A percentile compares a stretch with the other conserved stretches of the same genome.
These are phyloP conservation scores for Mormyrus proboscirostris DNA, from an alignment of 2,797 vertebrate genomes.

Conservation along the genomic window DNA sequence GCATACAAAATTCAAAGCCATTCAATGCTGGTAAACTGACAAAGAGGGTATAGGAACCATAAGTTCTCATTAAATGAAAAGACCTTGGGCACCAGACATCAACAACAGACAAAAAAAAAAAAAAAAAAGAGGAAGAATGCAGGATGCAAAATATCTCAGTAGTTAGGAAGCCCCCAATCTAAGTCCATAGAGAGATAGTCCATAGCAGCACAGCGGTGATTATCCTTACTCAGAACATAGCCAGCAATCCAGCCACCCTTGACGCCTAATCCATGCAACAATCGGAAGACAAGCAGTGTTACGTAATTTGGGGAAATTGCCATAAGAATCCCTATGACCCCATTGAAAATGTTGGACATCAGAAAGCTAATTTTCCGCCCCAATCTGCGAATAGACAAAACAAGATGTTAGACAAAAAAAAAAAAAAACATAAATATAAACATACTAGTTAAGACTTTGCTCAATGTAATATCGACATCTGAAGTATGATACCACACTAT, in stretches of 20 bases:
- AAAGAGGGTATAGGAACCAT: not conserved
- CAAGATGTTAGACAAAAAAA: constrained; percentile 5
- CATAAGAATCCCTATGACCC: constrained; percentile 74
- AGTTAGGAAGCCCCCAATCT: not conserved
- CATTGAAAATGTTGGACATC: constrained; percentile 74
- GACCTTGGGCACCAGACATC: not conserved
- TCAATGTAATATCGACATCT: not conserved
- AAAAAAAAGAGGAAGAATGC: not conserved
- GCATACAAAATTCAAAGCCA: not conserved
- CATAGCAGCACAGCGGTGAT: not conserved
- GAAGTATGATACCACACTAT: not conserved
- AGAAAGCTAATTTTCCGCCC: constrained; percentile 81
- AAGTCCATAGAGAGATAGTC: not conserved
- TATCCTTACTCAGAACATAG: constrained; percentile 81
- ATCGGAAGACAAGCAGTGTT: constrained; percentile 78
- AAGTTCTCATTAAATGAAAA: not conserved
- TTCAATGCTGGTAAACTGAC: not conserved
- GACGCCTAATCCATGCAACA: constrained; percentile 79
- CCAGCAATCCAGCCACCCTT: constrained; percentile 89
- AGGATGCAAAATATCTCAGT: not conserved
- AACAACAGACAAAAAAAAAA: not conserved
- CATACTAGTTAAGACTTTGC: not conserved
- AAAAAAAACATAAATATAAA: not conserved
- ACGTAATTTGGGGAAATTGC: constrained; percentile 79
- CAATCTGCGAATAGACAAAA: constrained; percentile 61